These are phyloP conservation scores for Acanthornis magna DNA, from an alignment of 2,797 vertebrate genomes.

Conservation along the genomic window DNA sequence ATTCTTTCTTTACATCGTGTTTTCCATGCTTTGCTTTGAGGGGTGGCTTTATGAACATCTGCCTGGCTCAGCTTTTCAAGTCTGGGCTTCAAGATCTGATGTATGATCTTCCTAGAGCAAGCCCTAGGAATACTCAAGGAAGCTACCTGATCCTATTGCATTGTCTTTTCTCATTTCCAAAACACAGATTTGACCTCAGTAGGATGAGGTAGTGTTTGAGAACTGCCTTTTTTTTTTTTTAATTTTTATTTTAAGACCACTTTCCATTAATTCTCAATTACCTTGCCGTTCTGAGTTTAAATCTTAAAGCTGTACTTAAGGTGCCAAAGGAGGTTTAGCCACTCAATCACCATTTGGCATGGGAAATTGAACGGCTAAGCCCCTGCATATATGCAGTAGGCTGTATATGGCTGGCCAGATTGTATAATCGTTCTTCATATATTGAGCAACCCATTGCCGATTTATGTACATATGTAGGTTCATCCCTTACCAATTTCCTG, in stretches of 20 bases:
- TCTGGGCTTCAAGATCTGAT: neutral
- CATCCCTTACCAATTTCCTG: constrained; percentile 41
- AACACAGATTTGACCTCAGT: neutral
- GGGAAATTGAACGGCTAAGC: constrained; percentile 8
- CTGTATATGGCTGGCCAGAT: neutral
- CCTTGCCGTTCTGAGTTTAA: neutral
- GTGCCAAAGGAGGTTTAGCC: constrained; percentile 3
- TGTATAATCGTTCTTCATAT: constrained; percentile 13
- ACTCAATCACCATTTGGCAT: neutral
- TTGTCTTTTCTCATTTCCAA: neutral
- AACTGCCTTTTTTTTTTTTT: neutral
- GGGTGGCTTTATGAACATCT: neutral
- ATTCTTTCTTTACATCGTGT: neutral
- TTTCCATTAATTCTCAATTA: constrained; percentile 24
- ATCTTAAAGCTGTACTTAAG: neutral
- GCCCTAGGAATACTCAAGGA: neutral
- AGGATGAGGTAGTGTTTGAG: neutral
- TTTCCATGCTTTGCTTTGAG: neutral
- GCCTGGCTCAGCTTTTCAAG: neutral
- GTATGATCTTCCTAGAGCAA: neutral
- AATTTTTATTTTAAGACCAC: neutral
- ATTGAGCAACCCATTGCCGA: neutral
- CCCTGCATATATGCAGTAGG: neutral
- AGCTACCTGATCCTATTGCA: neutral
- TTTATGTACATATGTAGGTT: constrained; percentile 41